phyloP scores from a whole-genome alignment of 2,797 vertebrate species.

The Crocidura indochinensis region DNA sequence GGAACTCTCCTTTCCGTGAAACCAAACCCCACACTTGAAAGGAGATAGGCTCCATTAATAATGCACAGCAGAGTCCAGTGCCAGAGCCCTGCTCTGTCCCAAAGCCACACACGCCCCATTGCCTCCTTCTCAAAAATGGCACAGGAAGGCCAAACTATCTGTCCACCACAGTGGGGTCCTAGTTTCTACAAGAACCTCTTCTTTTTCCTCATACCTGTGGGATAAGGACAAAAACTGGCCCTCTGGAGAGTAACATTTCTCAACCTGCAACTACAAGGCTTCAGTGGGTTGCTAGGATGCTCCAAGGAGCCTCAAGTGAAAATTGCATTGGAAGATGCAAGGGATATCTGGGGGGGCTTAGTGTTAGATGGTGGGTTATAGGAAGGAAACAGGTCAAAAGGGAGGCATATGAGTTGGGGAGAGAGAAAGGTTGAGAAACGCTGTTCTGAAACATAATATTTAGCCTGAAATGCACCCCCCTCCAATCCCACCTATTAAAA shows the following conservation, averaged over 20 bases:
- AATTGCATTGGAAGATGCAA: too few relatives aligned
- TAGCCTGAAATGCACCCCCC: neutral
- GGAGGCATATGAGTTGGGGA: too few relatives aligned
- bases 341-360: too few relatives aligned
- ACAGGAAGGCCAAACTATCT: neutral
- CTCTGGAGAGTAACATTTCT: too few relatives aligned
- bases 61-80: conserved; percentile 84
- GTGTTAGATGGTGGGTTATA: too few relatives aligned
- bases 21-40: conserved; percentile 88
- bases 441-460: neutral
- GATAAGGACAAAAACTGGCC: conserved; percentile 27
- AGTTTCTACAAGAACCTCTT: conserved; percentile 31
- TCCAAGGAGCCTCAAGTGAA: too few relatives aligned
- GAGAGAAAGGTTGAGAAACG: too few relatives aligned
- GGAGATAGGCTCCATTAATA: conserved; percentile 90
- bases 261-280: too few relatives aligned
- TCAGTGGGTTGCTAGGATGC: too few relatives aligned
- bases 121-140: neutral
- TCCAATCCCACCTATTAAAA: neutral
- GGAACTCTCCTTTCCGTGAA: conserved; percentile 87
- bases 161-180: neutral
- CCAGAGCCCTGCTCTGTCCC: conserved; percentile 74
- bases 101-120: conserved; percentile 56
- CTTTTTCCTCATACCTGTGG: neutral
- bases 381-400: too few relatives aligned